phyloP scores from a whole-genome alignment of 2,888 invertebrate species.

The Philhelius pedissequus region DNA sequence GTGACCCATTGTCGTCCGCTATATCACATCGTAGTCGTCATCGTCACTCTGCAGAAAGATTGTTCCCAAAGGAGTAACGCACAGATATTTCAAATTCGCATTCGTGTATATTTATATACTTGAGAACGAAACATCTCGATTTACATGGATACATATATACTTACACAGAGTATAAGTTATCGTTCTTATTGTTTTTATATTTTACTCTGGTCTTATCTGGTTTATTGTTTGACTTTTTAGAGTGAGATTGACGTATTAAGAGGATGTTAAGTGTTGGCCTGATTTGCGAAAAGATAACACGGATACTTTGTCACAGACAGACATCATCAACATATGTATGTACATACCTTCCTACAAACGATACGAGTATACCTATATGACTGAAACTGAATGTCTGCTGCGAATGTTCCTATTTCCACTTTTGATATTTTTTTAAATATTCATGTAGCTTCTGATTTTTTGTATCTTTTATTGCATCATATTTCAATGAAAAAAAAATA shows the following conservation, averaged over 20 bases:
- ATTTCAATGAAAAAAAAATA: too few relatives aligned
- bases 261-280: constrained; percentile 66
- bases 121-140: constrained; percentile 42
- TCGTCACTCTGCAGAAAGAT: neutral
- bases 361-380: too few relatives aligned
- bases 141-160: constrained; percentile 12
- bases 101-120: neutral
- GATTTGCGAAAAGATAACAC: constrained; percentile 63
- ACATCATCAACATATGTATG: neutral
- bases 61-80: neutral
- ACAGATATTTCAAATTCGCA: constrained; percentile 1
- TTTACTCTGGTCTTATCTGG: constrained; percentile 29
- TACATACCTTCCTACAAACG: too few relatives aligned
- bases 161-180: too few relatives aligned
- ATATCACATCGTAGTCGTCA: neutral
- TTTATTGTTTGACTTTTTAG: constrained; percentile 58
- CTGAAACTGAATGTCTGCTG: too few relatives aligned
- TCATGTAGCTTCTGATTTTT: too few relatives aligned
- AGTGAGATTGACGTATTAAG: constrained; percentile 65
- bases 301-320: constrained; percentile 65
- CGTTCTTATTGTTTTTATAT: neutral
- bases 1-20: constrained; percentile 8
- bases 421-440: too few relatives aligned
- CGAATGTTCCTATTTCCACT: too few relatives aligned
- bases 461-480: too few relatives aligned